Percentiles rank a stretch among this genome's conserved stretches.
phyloP scores from a whole-genome alignment of 2,888 invertebrate genomes.

The Dione vanillae region DNA sequence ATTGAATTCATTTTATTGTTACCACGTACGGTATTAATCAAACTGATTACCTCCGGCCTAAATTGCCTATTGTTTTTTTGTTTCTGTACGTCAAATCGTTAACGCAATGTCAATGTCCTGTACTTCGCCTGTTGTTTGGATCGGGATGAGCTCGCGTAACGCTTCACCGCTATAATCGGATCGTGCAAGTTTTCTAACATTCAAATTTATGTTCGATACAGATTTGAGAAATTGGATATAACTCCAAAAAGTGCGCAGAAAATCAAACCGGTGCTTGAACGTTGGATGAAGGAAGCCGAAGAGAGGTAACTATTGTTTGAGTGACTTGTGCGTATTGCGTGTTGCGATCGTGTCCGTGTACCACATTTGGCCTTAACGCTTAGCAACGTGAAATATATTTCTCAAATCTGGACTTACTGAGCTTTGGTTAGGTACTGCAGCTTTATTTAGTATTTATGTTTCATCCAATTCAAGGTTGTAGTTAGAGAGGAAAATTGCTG shows the following conservation, averaged over 20 bases:
- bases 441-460: conserved; percentile 36
- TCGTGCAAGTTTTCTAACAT: conserved; percentile 77
- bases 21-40: conserved; percentile 81
- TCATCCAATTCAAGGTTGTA: background rate
- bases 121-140: conserved; percentile 81
- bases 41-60: conserved; percentile 80
- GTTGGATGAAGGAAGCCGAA: conserved; percentile 99
- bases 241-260: conserved; percentile 99
- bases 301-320: conserved; percentile 91
- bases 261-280: conserved; percentile 98
- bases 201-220: conserved; percentile 85
- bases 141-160: conserved; percentile 57
- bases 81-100: conserved; percentile 72
- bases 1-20: conserved; percentile 83
- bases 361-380: conserved; percentile 82
- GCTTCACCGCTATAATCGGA: conserved; percentile 59
- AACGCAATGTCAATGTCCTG: conserved; percentile 88
- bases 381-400: conserved; percentile 79
- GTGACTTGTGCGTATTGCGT: conserved; percentile 75
- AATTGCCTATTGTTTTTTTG: conserved; percentile 82
- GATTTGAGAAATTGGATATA: conserved; percentile 99
- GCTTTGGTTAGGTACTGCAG: conserved; percentile 60
- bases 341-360: conserved; percentile 74
- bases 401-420: conserved; percentile 84
- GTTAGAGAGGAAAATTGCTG: background rate